Evolutionary conservation across 2,888 invertebrate genomes (phyloP).

Genomic region (Bimastos eiseni): DNA sequence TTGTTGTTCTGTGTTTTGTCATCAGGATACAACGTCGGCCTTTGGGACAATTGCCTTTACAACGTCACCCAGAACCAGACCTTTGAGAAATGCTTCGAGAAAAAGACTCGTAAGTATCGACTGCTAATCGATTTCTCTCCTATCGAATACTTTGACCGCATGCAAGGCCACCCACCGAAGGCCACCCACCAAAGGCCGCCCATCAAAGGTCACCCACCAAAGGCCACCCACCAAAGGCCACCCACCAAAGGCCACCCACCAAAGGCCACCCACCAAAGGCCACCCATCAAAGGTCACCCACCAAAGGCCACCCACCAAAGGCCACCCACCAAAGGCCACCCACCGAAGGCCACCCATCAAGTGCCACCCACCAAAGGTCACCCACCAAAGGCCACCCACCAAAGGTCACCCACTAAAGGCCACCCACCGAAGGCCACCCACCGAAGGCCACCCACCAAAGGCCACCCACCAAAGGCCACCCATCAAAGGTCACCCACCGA

Average conservation of each 20-base stretch:
- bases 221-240: background rate
- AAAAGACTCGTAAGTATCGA: constrained; percentile 26
- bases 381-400: background rate
- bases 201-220: background rate
- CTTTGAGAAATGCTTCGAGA: constrained; percentile 21
- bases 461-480: no score
- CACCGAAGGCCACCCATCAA: no score
- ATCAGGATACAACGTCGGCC: constrained; percentile 25
- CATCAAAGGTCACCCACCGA: no score
- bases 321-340: background rate
- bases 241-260: background rate
- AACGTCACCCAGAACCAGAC: constrained; percentile 22
- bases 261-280: background rate
- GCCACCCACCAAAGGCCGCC: background rate
- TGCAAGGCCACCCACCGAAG: background rate
- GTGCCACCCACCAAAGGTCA: no score
- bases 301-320: no score
- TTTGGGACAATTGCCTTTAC: constrained; percentile 26
- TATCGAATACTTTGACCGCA: background rate
- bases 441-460: no score
- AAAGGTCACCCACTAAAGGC: background rate
- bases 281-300: background rate
- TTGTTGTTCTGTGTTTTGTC: background rate
- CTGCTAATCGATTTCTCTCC: background rate
- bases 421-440: background rate